A percentile compares a stretch with the other conserved stretches of the same genome.
Evolutionary conservation across 2,113 vertebrate genomes (phyloP).

Genomic region (Malurus cyaneus): DNA sequence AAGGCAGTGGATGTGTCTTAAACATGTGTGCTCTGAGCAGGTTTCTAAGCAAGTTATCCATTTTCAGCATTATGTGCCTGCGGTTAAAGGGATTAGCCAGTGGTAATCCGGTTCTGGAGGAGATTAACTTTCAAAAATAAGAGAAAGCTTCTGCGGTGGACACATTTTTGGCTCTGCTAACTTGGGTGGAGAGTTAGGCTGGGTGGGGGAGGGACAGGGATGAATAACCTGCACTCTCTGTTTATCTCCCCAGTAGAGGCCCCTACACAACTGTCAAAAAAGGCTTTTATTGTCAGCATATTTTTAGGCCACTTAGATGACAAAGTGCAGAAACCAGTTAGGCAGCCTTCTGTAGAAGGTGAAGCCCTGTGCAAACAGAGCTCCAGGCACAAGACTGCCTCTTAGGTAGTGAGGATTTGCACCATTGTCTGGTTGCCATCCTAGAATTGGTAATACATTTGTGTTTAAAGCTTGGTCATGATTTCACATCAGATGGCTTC

Average conservation of each 20-base stretch:
- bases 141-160: conserved; percentile 14
- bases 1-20: background rate
- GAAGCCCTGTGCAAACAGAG: background rate
- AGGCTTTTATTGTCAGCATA: conserved; percentile 58
- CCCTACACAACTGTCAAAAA: conserved; percentile 48
- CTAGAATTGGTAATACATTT: background rate
- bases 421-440: background rate
- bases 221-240: background rate
- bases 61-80: conserved; percentile 22
- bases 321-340: conserved; percentile 51
- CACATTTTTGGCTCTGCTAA: conserved; percentile 28
- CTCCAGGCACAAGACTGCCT: background rate
- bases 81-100: conserved; percentile 57
- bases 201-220: background rate
- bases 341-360: background rate
- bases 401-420: background rate
- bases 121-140: conserved; percentile 43
- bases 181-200: background rate
- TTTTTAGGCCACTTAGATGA: conserved; percentile 50
- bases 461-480: background rate
- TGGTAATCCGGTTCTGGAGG: conserved; percentile 48
- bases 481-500: background rate
- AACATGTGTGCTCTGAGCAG: background rate
- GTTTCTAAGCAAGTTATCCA: conserved; percentile 33
- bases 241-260: conserved; percentile 50